Base-by-base conservation (phyloP, 1,140 invertebrate genomes). In the Heliconius congener region DNA sequence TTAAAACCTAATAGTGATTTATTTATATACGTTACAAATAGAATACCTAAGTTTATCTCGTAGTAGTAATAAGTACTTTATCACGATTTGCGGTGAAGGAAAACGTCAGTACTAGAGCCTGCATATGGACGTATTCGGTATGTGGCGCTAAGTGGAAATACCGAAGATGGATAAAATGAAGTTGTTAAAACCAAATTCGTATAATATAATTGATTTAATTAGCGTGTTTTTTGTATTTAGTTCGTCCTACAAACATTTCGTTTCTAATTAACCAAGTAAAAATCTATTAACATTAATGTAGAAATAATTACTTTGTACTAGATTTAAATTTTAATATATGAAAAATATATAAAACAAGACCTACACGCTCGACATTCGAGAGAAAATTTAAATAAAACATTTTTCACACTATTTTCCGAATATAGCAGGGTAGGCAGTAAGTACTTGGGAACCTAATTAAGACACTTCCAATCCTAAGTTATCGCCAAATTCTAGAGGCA, bases 71-170 rank as follows among this genome's bases (percentile, higher is more conserved):
- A 37, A 1, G 55, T 76, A 76, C 71, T 70, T 71, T 71, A 76
- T 76, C 60, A 71, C 27, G 60, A 19, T 52, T 75, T 70, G 60
- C 57, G 74, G 57, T 76, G 74, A 70, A 76, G 74, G 74, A 76
- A 76, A 76, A 76, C 74, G n/a, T 34, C 57, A n/a, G 34, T 70
- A 76, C 37, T 11, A 66, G 60, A 1, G 0, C 3, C 4, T 66
- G 60, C 60, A 66, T 66, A 66, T 11, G n/a, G 3, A 27, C 60
- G 3, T 2, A 16, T 66, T 66, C 4, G 23, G 60, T 66, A 66
- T 30, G 60, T 66, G 60, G 60, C 60, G 60, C 60, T 66, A 66
- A 66, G 60, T 66, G 60, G 23, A 2, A 66, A 27, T 66, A 0
- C 27, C 60, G 11, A 66, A 57, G 3, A 23, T 66, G 60, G 23